Percentiles rank a stretch among this genome's conserved stretches.
These are phyloP conservation scores for Camelus bactrianus DNA, from an alignment of 2,113 vertebrate genomes.

Conservation along the genomic window DNA sequence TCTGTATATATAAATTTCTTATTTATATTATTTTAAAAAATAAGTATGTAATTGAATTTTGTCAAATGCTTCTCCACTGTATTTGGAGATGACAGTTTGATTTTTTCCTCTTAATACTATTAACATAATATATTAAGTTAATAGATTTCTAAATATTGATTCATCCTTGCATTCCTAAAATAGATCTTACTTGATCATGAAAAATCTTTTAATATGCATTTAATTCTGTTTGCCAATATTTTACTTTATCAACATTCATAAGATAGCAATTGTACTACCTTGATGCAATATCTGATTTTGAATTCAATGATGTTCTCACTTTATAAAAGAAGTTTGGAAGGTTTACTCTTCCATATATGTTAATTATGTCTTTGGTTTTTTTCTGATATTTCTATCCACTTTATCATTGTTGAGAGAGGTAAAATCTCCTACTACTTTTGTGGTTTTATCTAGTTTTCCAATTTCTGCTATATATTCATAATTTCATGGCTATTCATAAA, in stretches of 20 bases:
- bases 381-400: not conserved
- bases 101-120: not conserved
- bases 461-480: not conserved
- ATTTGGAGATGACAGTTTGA: not conserved
- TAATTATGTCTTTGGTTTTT: not conserved
- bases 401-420: not conserved
- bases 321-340: not conserved
- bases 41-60: not conserved
- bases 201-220: not conserved
- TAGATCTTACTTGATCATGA: not conserved
- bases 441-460: not conserved
- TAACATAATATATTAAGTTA: not conserved
- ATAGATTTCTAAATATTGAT: not conserved
- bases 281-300: not conserved
- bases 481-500: not conserved
- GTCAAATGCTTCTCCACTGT: not conserved
- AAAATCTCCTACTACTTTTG: not conserved
- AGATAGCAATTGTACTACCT: not conserved
- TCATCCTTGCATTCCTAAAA: not conserved
- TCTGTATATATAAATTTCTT: not conserved
- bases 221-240: not conserved
- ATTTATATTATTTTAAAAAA: not conserved
- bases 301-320: not conserved
- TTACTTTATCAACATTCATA: not conserved
- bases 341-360: not conserved